Base-by-base conservation (phyloP, 37 sponge, comb jelly and placozoan species). In the Oscarella lobularis region DNA sequence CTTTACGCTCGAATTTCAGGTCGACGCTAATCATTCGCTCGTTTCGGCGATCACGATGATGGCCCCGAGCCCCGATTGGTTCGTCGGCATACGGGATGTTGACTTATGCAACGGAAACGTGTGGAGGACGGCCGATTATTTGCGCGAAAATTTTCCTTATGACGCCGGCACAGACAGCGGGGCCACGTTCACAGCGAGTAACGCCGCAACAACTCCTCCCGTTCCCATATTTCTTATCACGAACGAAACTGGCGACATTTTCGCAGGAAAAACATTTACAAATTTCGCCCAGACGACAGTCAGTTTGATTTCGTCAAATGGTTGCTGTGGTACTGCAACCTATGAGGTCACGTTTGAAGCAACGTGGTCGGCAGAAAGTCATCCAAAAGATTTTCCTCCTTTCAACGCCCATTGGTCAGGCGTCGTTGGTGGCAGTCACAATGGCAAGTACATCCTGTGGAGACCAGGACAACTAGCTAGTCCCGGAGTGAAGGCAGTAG, bases 31-130 rank as follows among this genome's bases (percentile, higher is more conserved):
- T 20, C 71, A 68, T 68, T 14, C 71, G 31, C 71, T 68, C 6
- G 71, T 68, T 4, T n/a, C 71, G 5, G 33, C 31, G 5, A 4
- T 68, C n/a, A n/a, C n/a, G 5, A 68, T 68, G 71, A 34, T 68
- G 5, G 71, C 71, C 6, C 71, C 71, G 5, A n/a, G n/a, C 6
- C 71, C 71, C 6, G 71, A 68, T 34, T 68, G 71, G 71, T 68
- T 68, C 31, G 71, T 68, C 6, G 71, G 71, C n/a, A 20, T 68
- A 32, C 29, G 31, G 5, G 71, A 68, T 14, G 33, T n/a, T 4
- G 29, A 4, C 6, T 34, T 68, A 5, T 68, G 71, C 29, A n/a
- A 4, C 31, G 71, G n/a, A 48, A 48, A 32, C 35, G 33, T 20
- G 71, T 68, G 71, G n/a, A n/a, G n/a, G n/a, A n/a, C 71, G 31